Evolutionary conservation across 2,888 invertebrate genomes (phyloP).

Genomic region (Molorchus minor): DNA sequence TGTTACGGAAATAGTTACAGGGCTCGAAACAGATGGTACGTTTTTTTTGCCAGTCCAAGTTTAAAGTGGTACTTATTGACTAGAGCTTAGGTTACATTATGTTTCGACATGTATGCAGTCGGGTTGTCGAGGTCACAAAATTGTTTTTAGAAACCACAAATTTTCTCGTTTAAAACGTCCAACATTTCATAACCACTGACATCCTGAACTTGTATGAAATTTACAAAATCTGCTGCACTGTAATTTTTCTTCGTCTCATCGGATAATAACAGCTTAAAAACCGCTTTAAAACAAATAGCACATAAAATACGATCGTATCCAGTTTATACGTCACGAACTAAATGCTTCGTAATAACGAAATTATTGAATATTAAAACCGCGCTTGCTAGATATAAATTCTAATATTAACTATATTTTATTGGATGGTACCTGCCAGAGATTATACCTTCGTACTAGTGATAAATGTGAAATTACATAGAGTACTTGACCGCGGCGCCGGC

Average conservation of each 20-base stretch:
- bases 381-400: constrained; percentile 28
- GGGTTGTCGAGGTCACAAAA: too few species aligned
- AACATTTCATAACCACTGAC: too few species aligned
- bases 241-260: background rate
- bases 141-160: too few species aligned
- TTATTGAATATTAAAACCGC: constrained; percentile 31
- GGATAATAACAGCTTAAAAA: background rate
- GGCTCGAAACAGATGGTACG: too few species aligned
- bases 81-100: too few species aligned
- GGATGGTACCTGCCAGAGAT: constrained; percentile 28
- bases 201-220: too few species aligned
- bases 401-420: constrained; percentile 28
- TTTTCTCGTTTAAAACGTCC: too few species aligned
- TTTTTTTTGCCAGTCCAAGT: too few species aligned
- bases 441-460: constrained; percentile 38
- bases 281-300: background rate
- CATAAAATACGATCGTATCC: background rate
- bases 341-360: constrained; percentile 22
- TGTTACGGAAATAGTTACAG: too few species aligned
- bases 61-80: too few species aligned
- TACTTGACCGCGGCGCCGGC: constrained; percentile 39
- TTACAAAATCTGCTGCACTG: too few species aligned
- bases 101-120: too few species aligned
- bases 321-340: constrained; percentile 4
- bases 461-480: constrained; percentile 45